Conservation (phyloP, 2,888 invertebrate species). For the Mythimna loreyi region DNA sequence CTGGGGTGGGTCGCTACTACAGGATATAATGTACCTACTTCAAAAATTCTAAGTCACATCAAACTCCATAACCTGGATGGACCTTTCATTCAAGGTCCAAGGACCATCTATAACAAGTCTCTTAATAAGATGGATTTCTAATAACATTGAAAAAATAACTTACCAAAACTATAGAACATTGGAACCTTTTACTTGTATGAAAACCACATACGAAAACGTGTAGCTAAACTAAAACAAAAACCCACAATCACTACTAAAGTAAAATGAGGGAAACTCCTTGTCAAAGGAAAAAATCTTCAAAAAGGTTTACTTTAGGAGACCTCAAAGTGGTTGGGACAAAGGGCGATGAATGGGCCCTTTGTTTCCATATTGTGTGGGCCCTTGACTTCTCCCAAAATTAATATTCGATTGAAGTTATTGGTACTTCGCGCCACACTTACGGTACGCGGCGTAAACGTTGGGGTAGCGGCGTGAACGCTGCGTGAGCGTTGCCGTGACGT, state of each 20-base stretch:
- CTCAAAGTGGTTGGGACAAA: conserved; percentile 77
- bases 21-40: too few relatives aligned
- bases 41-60: too few relatives aligned
- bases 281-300: conserved; percentile 79
- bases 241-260: conserved; percentile 72
- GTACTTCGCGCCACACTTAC: conserved; percentile 40
- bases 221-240: conserved; percentile 40
- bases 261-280: conserved; percentile 68
- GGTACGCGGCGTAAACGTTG: conserved; percentile 30
- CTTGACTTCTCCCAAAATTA: conserved; percentile 75
- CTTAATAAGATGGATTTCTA: neutral
- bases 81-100: too few relatives aligned
- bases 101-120: too few relatives aligned
- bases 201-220: conserved; percentile 1
- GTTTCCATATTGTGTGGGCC: conserved; percentile 76
- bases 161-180: neutral
- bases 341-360: conserved; percentile 72
- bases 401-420: conserved; percentile 79
- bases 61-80: too few relatives aligned
- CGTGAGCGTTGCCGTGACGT: conserved; percentile 16
- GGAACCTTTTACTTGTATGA: neutral
- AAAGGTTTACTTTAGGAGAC: conserved; percentile 71
- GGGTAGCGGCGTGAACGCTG: conserved; percentile 5
- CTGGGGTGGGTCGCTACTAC: too few relatives aligned
- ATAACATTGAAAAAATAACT: neutral